A percentile compares a stretch with the other conserved stretches of the same genome.
phyloP scores from a whole-genome alignment of 2,888 invertebrate genomes.

The Aspidiotus destructor region DNA sequence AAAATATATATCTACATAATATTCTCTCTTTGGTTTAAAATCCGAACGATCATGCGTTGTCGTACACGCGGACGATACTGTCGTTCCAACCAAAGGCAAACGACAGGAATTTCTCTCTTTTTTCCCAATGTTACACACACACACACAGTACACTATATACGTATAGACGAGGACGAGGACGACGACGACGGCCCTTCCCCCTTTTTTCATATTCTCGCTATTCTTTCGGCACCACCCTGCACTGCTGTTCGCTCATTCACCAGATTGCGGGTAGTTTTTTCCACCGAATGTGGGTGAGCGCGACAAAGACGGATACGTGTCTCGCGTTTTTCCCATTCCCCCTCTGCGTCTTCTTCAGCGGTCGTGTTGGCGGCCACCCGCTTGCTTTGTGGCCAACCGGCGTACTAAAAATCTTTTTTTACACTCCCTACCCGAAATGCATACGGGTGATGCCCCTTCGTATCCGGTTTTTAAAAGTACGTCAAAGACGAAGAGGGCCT shows the following conservation, averaged over 20 bases:
- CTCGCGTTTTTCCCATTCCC: not conserved
- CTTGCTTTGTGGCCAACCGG: conserved; percentile 40
- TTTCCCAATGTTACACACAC: conserved; percentile 5
- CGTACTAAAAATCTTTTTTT: conserved; percentile 38
- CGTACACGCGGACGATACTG: conserved; percentile 31
- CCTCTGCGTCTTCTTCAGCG: conserved; percentile 35
- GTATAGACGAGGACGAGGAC: too few species aligned
- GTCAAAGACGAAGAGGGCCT: conserved; percentile 47
- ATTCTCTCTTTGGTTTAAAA: not conserved
- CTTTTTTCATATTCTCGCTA: conserved; percentile 32
- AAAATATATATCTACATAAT: conserved; percentile 1
- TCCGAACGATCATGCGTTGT: conserved; percentile 21
- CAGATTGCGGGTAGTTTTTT: conserved; percentile 33
- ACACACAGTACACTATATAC: too few species aligned
- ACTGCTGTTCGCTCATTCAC: conserved; percentile 41
- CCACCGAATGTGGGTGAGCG: conserved; percentile 28
- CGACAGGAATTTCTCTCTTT: conserved; percentile 28
- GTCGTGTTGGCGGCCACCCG: conserved; percentile 39
- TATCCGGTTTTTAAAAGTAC: conserved; percentile 51
- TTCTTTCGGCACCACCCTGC: conserved; percentile 34
- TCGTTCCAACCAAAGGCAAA: conserved; percentile 21
- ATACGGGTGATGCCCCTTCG: conserved; percentile 40
- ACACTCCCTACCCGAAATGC: conserved; percentile 34
- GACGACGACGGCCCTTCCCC: conserved; percentile 24
- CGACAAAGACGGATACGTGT: conserved; percentile 30